Evolutionary conservation across 2,888 invertebrate genomes (phyloP).

Genomic region (Tenthredo livida): DNA sequence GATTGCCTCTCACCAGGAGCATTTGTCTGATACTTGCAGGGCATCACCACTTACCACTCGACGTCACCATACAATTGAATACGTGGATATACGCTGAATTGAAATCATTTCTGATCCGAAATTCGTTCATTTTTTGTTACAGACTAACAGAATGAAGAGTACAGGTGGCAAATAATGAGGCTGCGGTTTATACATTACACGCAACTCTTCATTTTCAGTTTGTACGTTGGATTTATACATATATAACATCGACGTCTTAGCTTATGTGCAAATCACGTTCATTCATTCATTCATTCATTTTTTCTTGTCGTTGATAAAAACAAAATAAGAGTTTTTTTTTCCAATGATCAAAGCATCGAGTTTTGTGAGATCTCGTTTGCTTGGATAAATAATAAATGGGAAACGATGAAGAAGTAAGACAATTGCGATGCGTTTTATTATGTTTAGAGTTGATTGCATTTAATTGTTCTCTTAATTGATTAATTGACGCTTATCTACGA

Average conservation of each 20-base stretch:
- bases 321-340: too few species aligned
- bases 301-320: background rate
- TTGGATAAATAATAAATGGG: background rate
- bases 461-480: slow-evolving; percentile 68
- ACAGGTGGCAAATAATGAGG: slow-evolving; percentile 35
- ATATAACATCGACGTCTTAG: too few species aligned
- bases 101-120: background rate
- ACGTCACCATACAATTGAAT: background rate
- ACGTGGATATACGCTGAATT: background rate
- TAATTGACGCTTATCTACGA: slow-evolving; percentile 64
- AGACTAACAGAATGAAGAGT: slow-evolving; percentile 50
- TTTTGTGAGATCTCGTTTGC: background rate
- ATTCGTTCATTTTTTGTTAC: slow-evolving; percentile 5
- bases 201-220: slow-evolving; percentile 48
- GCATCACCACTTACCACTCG: slow-evolving; percentile 18
- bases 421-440: slow-evolving; percentile 50
- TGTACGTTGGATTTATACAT: background rate
- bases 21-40: slow-evolving; percentile 30
- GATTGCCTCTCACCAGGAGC: slow-evolving; percentile 39
- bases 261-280: background rate
- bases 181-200: slow-evolving; percentile 27
- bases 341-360: background rate
- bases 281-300: background rate
- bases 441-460: slow-evolving; percentile 69
- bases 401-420: background rate